A percentile compares a stretch with the other conserved stretches of the same genome.
Conservation (phyloP, 2,888 invertebrate genomes). For the Octonoba sinensis region DNA sequence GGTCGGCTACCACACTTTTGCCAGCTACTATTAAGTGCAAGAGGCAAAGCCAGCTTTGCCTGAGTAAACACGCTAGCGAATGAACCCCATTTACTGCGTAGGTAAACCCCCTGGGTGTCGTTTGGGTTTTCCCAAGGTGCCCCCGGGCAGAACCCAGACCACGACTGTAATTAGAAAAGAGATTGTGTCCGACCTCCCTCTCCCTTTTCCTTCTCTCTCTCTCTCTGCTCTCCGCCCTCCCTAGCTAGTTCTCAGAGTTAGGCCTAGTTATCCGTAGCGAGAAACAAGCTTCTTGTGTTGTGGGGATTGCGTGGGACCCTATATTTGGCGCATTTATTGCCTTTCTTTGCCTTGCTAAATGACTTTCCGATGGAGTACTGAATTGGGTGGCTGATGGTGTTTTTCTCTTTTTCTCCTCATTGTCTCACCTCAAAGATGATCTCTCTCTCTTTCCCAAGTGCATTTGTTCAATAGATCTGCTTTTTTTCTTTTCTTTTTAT, state of each 20-base stretch:
- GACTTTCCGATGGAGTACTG: conserved; percentile 3
- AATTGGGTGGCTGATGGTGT: conserved; percentile 16
- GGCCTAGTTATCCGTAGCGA: conserved; percentile 50
- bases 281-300: conserved; percentile 31
- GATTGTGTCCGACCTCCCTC: conserved; percentile 61
- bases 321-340: conserved; percentile 60
- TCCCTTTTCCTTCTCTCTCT: not conserved
- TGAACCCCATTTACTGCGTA: conserved; percentile 62
- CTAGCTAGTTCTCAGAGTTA: conserved; percentile 30
- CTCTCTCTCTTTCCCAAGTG: not conserved
- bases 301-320: conserved; percentile 7
- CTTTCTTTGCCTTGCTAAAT: conserved; percentile 9
- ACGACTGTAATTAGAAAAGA: conserved; percentile 64
- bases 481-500: too few species aligned
- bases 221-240: not conserved
- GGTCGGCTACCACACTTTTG: conserved; percentile 15
- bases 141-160: conserved; percentile 45
- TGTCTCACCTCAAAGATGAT: not conserved
- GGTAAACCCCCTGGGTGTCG: conserved; percentile 62
- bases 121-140: conserved; percentile 62
- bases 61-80: conserved; percentile 43
- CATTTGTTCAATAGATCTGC: not conserved
- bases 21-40: conserved; percentile 40
- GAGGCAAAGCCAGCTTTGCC: conserved; percentile 46
- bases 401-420: not conserved